These are phyloP conservation scores for Atopsyche davidsoni DNA, from an alignment of 1,140 invertebrate genomes.

Conservation along the genomic window DNA sequence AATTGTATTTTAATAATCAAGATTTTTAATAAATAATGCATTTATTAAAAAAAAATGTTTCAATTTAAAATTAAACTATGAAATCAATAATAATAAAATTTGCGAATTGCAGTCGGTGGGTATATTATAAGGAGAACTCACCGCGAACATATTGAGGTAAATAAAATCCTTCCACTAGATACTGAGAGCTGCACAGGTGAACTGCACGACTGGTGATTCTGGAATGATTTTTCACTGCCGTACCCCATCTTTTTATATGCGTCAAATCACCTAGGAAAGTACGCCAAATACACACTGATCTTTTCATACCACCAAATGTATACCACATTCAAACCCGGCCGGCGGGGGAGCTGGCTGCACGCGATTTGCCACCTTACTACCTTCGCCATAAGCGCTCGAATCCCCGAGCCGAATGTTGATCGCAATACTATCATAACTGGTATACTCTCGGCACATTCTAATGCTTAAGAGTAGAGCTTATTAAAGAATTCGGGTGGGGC, in stretches of 20 bases:
- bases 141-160: constrained; percentile 20
- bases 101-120: too few species aligned
- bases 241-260: constrained; percentile 31
- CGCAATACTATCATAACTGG: background rate
- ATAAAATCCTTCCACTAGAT: constrained; percentile 11
- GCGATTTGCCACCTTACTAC: background rate
- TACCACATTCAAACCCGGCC: constrained; percentile 14
- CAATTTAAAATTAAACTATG: background rate
- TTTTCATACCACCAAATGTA: constrained; percentile 22
- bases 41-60: background rate
- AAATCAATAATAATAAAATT: background rate
- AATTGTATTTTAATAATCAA: background rate
- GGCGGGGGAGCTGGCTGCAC: too few species aligned
- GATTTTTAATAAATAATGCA: background rate
- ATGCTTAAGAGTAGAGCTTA: background rate
- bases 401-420: background rate
- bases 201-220: constrained; percentile 20
- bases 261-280: constrained; percentile 30
- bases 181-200: too few species aligned
- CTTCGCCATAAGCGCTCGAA: too few species aligned
- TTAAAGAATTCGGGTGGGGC: constrained; percentile 8
- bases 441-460: constrained; percentile 1
- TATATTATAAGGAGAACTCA: constrained; percentile 13
- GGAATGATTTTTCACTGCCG: constrained; percentile 28
- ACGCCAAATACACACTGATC: constrained; percentile 17